Percentiles rank a stretch among this genome's conserved stretches.
phyloP scores from a whole-genome alignment of 2,888 invertebrate genomes.

The Chrysolina oricalcia region DNA sequence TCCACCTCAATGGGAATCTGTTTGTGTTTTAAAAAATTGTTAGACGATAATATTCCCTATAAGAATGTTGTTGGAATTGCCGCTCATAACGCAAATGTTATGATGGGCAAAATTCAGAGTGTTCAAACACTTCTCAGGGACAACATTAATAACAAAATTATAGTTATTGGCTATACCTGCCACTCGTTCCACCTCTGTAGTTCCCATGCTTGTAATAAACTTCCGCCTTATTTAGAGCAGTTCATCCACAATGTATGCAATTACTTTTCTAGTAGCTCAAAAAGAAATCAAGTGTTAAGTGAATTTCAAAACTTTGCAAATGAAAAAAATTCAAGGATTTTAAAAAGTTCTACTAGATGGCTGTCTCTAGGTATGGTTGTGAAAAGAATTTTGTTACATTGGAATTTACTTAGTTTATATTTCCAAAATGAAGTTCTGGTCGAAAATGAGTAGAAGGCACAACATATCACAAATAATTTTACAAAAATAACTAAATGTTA shows the following conservation, averaged over 20 bases:
- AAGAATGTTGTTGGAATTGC: background rate
- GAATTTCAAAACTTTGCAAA: too few species aligned
- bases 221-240: background rate
- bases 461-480: too few species aligned
- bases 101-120: background rate
- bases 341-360: too few species aligned
- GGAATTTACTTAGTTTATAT: too few species aligned
- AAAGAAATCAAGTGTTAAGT: too few species aligned
- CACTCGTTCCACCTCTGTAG: constrained; percentile 3
- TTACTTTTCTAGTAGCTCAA: too few species aligned
- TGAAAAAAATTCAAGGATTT: too few species aligned
- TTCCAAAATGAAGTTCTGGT: too few species aligned
- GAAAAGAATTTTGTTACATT: too few species aligned
- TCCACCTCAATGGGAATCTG: background rate
- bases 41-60: background rate
- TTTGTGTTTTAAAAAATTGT: constrained; percentile 5
- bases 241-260: background rate
- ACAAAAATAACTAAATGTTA: too few species aligned
- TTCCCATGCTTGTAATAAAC: background rate
- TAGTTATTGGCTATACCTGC: constrained; percentile 2
- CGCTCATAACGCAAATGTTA: background rate
- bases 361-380: too few species aligned
- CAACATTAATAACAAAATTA: background rate
- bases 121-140: constrained; percentile 1
- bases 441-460: too few species aligned